Evolutionary conservation across 2,797 vertebrate species (phyloP).

Genomic region (Heterohyrax brucei): DNA sequence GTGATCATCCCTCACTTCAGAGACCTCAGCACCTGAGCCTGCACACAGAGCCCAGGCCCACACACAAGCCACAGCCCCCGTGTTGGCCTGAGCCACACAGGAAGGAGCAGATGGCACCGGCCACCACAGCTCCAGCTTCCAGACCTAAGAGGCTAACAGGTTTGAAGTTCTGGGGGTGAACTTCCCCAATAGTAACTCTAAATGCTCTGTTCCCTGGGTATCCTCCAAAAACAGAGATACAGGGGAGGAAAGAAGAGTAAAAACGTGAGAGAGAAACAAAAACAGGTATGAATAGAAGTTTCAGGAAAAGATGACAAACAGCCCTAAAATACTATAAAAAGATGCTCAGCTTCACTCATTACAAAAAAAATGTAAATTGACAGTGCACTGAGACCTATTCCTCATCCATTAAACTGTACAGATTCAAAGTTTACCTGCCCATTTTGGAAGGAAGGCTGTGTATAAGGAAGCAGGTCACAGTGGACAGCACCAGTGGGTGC

Average conservation of each 20-base stretch:
- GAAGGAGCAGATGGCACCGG: neutral
- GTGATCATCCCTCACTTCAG: too few species aligned
- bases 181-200: neutral
- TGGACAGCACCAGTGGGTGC: fast-evolving
- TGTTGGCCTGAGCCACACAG: too few species aligned
- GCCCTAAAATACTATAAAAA: neutral
- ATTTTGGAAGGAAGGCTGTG: neutral
- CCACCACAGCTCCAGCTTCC: neutral
- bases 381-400: neutral
- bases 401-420: neutral
- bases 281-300: neutral
- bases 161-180: too few species aligned
- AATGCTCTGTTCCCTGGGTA: neutral
- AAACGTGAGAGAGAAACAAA: neutral
- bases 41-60: neutral
- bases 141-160: neutral
- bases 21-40: neutral
- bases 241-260: neutral
- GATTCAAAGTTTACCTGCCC: neutral
- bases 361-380: neutral
- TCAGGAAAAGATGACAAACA: neutral
- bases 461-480: neutral
- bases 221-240: neutral
- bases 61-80: neutral
- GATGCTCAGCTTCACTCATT: neutral